phyloP scores from a whole-genome alignment of 2,888 invertebrate genomes.

The Eilema depressum region DNA sequence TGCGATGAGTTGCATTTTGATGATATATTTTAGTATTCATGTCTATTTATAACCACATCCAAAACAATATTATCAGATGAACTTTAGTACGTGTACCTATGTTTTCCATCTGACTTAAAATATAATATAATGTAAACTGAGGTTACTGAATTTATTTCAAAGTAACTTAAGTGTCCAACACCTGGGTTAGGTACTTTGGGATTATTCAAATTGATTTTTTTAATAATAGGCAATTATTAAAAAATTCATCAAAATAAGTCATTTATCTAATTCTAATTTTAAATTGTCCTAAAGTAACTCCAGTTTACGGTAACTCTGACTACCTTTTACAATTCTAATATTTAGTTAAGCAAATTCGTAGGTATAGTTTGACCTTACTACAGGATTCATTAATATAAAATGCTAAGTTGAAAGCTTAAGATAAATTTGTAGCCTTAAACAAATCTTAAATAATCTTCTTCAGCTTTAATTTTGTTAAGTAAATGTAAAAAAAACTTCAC shows the following conservation, averaged over 20 bases:
- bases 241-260: no score
- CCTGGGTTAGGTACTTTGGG: no score
- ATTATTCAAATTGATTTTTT: no score
- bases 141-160: no score
- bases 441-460: background rate
- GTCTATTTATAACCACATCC: background rate
- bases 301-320: no score
- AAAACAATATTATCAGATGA: background rate
- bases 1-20: background rate
- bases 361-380: background rate
- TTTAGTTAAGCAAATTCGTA: background rate
- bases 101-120: background rate
- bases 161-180: no score
- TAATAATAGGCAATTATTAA: no score
- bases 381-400: background rate
- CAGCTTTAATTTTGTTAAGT: constrained; percentile 2
- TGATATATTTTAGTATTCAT: background rate
- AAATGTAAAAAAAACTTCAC: background rate
- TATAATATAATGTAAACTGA: no score
- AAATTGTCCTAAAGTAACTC: no score
- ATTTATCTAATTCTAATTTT: no score
- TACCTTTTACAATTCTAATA: background rate
- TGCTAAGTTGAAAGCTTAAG: background rate
- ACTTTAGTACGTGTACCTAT: background rate
- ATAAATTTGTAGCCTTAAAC: background rate